Conservation (phyloP, 2,888 invertebrate genomes). For the Monopis laevigella region DNA sequence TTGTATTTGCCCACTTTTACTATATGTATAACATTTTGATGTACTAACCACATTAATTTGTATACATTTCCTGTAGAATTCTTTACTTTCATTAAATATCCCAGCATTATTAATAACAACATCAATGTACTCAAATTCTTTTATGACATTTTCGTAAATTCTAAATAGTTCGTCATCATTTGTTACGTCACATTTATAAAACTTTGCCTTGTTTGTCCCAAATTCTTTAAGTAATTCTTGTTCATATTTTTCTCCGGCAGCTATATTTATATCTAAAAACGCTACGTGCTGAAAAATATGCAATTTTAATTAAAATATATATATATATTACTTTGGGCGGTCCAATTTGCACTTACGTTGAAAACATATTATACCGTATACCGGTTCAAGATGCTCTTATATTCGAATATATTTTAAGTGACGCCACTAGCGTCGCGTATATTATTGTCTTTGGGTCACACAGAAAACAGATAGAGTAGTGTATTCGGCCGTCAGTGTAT, state of each 20-base stretch:
- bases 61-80: conserved; percentile 6
- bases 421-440: too few relatives aligned
- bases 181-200: conserved; percentile 8
- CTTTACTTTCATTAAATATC: conserved; percentile 6
- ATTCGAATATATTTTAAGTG: too few relatives aligned
- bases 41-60: conserved; percentile 11
- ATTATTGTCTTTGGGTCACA: too few relatives aligned
- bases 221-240: conserved; percentile 2
- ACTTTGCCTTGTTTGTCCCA: conserved; percentile 1
- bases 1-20: too few relatives aligned
- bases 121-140: conserved; percentile 6
- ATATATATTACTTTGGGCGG: background rate
- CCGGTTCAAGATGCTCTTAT: too few relatives aligned
- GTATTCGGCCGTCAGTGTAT: too few relatives aligned
- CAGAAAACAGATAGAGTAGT: too few relatives aligned
- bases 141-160: background rate
- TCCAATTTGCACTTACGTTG: too few relatives aligned
- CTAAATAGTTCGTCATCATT: conserved; percentile 6
- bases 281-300: conserved; percentile 9
- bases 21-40: background rate
- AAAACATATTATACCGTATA: too few relatives aligned
- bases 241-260: background rate
- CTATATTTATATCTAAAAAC: conserved; percentile 3
- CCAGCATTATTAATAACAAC: conserved; percentile 13
- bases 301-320: background rate